Conservation (phyloP, 2,797 vertebrate genomes). For the Onychomys torridus region DNA sequence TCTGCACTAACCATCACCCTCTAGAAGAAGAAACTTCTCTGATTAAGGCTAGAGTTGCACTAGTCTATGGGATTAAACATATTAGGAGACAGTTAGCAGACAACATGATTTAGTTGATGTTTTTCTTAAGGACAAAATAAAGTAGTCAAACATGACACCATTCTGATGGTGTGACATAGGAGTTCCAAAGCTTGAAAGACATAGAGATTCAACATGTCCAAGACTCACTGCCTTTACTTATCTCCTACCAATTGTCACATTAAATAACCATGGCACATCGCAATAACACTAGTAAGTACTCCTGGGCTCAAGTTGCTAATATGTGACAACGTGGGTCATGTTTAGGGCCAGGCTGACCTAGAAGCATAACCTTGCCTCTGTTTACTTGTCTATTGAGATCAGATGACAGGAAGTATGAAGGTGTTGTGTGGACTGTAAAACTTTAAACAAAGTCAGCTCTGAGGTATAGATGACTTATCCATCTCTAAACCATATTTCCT, state of each 20-base stretch:
- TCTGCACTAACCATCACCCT: background rate
- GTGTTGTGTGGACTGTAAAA: background rate
- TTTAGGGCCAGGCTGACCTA: background rate
- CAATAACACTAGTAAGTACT: background rate
- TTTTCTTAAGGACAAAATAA: slow-evolving; percentile 25
- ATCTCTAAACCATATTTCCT: slow-evolving; percentile 4
- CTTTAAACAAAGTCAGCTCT: background rate
- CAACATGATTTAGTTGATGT: background rate
- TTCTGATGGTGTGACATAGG: background rate
- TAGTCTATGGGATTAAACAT: background rate
- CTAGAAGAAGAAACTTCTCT: background rate
- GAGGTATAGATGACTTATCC: background rate
- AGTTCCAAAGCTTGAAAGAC: background rate
- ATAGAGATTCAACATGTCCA: background rate
- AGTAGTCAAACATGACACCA: background rate
- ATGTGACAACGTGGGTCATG: background rate
- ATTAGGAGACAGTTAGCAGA: background rate
- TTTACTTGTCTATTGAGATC: background rate
- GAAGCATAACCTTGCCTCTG: background rate
- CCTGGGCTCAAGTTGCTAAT: background rate
- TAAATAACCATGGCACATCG: background rate
- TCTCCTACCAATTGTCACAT: background rate
- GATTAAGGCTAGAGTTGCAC: background rate
- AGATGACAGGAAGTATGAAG: background rate
- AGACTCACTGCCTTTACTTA: background rate